Evolutionary conservation across 2,888 invertebrate species (phyloP).

Genomic region (Zaprionus obscuricornis): DNA sequence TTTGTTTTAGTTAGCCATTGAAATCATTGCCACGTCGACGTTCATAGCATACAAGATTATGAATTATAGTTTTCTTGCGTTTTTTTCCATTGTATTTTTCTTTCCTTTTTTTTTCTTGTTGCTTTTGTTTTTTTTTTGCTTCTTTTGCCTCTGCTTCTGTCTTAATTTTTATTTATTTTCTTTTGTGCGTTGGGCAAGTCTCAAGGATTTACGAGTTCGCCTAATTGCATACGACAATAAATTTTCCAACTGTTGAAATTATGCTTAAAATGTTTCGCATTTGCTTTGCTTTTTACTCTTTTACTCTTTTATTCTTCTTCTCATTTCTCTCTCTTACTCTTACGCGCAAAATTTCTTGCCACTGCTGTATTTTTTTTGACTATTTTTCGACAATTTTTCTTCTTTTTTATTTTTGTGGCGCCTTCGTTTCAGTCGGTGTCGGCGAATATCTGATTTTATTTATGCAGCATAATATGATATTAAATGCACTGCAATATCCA

Average conservation of each 20-base stretch:
- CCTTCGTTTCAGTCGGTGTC: slow-evolving; percentile 12
- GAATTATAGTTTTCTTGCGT: slow-evolving; percentile 71
- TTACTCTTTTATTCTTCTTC: slow-evolving; percentile 8
- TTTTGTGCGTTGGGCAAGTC: slow-evolving; percentile 41
- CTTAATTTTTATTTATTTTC: slow-evolving; percentile 69
- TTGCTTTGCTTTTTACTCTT: slow-evolving; percentile 22
- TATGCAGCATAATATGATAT: slow-evolving; percentile 53
- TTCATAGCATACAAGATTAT: slow-evolving; percentile 52
- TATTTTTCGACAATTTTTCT: too few species aligned
- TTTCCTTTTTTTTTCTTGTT: slow-evolving; percentile 5
- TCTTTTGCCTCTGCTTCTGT: too few species aligned
- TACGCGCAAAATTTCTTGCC: slow-evolving; percentile 7
- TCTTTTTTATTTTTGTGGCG: slow-evolving; percentile 19
- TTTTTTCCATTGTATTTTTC: slow-evolving; percentile 33
- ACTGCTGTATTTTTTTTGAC: too few species aligned
- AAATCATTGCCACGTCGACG: slow-evolving; percentile 64
- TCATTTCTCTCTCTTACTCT: neutral
- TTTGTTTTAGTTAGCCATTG: slow-evolving; percentile 40
- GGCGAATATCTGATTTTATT: slow-evolving; percentile 53
- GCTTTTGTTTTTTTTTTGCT: slow-evolving; percentile 28
- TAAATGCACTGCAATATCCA: slow-evolving; percentile 58
- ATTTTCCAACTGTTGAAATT: slow-evolving; percentile 66
- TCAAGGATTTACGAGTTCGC: slow-evolving; percentile 63
- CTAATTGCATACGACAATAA: slow-evolving; percentile 74
- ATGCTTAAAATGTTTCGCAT: slow-evolving; percentile 61